phyloP scores from a whole-genome alignment of 2,888 invertebrate genomes.

The Cosmia pyralina region DNA sequence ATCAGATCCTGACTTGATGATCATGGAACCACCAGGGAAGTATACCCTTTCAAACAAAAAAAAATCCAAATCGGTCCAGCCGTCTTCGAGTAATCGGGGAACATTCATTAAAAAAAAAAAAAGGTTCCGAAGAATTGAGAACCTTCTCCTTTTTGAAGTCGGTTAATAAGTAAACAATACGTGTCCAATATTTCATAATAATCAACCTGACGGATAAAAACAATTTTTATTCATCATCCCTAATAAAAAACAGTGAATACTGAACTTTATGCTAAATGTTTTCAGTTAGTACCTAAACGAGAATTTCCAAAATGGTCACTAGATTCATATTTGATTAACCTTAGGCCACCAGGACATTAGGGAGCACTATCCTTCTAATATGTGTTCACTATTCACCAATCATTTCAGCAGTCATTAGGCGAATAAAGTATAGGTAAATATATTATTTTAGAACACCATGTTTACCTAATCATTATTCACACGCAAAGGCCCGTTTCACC shows the following conservation, averaged over 20 bases:
- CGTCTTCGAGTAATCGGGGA: no score
- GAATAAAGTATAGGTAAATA: neutral
- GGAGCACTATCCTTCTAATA: neutral
- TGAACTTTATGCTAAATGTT: neutral
- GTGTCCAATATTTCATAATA: no score
- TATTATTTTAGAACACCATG: neutral
- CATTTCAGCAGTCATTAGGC: neutral
- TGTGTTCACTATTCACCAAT: neutral
- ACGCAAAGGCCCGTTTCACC: constrained; percentile 19
- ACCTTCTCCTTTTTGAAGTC: no score
- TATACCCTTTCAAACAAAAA: no score
- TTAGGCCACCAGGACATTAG: neutral
- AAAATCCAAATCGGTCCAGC: no score
- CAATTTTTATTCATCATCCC: no score
- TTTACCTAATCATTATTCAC: constrained; percentile 17
- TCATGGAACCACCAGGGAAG: no score
- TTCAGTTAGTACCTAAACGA: neutral
- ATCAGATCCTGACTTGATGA: no score
- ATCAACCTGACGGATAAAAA: no score
- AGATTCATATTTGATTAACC: neutral
- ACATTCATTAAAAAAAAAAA: no score
- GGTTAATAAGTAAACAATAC: no score
- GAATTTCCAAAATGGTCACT: neutral
- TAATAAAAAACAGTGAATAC: neutral
- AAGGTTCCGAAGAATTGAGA: no score